Conservation (phyloP, 2,797 vertebrate species). For the Pangasius larnaudii region DNA sequence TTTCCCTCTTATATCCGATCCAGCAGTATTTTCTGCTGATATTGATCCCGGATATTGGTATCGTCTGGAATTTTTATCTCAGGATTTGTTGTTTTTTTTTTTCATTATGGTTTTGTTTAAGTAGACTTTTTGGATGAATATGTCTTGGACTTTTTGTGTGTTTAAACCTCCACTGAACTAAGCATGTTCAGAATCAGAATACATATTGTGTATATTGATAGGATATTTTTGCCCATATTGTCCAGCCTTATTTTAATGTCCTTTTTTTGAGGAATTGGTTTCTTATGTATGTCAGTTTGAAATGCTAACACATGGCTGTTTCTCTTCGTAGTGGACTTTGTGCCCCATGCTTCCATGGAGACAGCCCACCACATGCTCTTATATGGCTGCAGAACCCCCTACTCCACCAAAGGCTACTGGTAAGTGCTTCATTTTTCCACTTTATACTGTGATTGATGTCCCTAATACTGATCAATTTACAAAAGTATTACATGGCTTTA, state of each 20-base stretch:
- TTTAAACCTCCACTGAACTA: neutral
- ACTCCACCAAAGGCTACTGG: slow-evolving; percentile 86
- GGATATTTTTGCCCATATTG: neutral
- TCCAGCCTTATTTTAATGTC: too few species aligned
- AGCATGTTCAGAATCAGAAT: too few species aligned
- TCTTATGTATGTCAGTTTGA: neutral
- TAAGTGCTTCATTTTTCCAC: slow-evolving; percentile 66
- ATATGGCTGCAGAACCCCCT: slow-evolving; percentile 90
- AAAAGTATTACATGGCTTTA: neutral
- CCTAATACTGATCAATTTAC: neutral
- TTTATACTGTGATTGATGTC: neutral
- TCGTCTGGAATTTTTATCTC: neutral
- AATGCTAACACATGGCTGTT: slow-evolving; percentile 29
- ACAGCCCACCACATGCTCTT: slow-evolving; percentile 97
- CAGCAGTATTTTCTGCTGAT: neutral
- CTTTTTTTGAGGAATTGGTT: neutral
- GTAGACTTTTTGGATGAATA: neutral
- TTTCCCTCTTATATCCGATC: neutral
- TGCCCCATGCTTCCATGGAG: slow-evolving; percentile 92
- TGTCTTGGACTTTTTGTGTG: neutral
- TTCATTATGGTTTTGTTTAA: neutral
- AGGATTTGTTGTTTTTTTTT: neutral
- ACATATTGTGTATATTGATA: neutral
- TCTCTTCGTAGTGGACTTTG: slow-evolving; percentile 89
- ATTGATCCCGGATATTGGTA: neutral